phyloP scores from a whole-genome alignment of 1,140 invertebrate genomes.

The Euschistus heros region DNA sequence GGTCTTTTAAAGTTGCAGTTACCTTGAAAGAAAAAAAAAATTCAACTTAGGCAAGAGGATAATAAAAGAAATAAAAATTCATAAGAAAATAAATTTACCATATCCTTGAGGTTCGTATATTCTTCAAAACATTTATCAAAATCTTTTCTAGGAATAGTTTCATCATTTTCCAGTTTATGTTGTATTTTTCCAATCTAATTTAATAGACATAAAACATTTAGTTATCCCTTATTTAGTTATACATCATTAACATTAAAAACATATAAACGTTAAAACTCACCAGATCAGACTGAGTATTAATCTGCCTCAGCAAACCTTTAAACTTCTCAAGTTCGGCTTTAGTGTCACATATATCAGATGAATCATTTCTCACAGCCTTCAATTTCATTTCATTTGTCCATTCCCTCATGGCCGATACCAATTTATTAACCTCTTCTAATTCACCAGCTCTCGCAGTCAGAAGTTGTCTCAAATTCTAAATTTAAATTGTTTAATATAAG shows the following conservation, averaged over 20 bases:
- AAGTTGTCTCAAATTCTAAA: slow-evolving; percentile 59
- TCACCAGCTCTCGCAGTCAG: slow-evolving; percentile 56
- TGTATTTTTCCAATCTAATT: slow-evolving; percentile 53
- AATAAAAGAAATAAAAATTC: slow-evolving; percentile 5
- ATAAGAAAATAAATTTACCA: slow-evolving; percentile 22
- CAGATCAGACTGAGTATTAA: slow-evolving; percentile 60
- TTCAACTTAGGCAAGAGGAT: neutral
- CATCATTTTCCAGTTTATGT: slow-evolving; percentile 50
- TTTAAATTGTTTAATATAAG: neutral
- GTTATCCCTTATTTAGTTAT: neutral
- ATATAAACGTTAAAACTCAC: slow-evolving; percentile 21
- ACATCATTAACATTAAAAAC: neutral
- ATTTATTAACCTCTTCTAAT: slow-evolving; percentile 76
- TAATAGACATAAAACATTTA: neutral
- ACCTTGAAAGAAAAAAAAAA: slow-evolving; percentile 25
- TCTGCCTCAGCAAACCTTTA: slow-evolving; percentile 61
- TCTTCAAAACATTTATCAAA: slow-evolving; percentile 56
- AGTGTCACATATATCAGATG: slow-evolving; percentile 80
- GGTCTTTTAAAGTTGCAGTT: slow-evolving; percentile 19
- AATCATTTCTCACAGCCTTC: slow-evolving; percentile 61
- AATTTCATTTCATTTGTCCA: slow-evolving; percentile 77
- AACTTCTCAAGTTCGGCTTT: slow-evolving; percentile 76
- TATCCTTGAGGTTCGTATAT: slow-evolving; percentile 53
- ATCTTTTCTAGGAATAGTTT: slow-evolving; percentile 50
- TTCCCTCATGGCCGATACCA: slow-evolving; percentile 62